Evolutionary conservation across 2,888 invertebrate genomes (phyloP).

Genomic region (Cybosia mesomella): DNA sequence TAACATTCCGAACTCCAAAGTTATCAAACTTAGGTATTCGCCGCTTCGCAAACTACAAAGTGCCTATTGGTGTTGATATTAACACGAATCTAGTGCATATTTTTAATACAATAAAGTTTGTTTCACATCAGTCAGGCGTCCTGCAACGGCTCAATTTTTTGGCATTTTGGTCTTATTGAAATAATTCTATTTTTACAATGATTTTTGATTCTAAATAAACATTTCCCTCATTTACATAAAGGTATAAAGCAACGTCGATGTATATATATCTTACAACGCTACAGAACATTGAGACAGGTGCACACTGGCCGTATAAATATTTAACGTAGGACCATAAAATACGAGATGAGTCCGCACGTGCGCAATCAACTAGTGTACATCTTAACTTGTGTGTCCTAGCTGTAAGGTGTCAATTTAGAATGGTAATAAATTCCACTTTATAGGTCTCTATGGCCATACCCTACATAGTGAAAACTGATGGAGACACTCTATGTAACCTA

Average conservation of each 20-base stretch:
- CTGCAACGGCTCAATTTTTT: too few relatives aligned
- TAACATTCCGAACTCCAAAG: not conserved
- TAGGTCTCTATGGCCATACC: constrained; percentile 20
- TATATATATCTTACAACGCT: constrained; percentile 30
- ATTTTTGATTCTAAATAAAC: not conserved
- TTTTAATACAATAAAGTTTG: too few relatives aligned
- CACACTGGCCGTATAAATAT: constrained; percentile 56
- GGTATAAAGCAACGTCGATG: constrained; percentile 25
- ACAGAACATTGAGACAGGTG: constrained; percentile 31
- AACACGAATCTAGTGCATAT: too few relatives aligned
- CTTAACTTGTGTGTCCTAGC: constrained; percentile 25
- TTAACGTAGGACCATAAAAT: constrained; percentile 54
- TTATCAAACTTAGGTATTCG: not conserved
- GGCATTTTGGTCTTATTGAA: too few relatives aligned
- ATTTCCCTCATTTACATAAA: constrained; percentile 22
- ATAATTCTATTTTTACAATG: too few relatives aligned
- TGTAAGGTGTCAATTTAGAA: constrained; percentile 18
- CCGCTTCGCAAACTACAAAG: not conserved
- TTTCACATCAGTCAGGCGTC: too few relatives aligned
- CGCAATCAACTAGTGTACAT: constrained; percentile 26
- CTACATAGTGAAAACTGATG: not conserved
- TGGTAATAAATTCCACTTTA: constrained; percentile 45
- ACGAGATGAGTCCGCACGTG: constrained; percentile 36
- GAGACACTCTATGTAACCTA: not conserved
- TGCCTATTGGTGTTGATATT: not conserved